Conservation (phyloP, 2,797 vertebrate genomes). For the Gymnocypris eckloni region DNA sequence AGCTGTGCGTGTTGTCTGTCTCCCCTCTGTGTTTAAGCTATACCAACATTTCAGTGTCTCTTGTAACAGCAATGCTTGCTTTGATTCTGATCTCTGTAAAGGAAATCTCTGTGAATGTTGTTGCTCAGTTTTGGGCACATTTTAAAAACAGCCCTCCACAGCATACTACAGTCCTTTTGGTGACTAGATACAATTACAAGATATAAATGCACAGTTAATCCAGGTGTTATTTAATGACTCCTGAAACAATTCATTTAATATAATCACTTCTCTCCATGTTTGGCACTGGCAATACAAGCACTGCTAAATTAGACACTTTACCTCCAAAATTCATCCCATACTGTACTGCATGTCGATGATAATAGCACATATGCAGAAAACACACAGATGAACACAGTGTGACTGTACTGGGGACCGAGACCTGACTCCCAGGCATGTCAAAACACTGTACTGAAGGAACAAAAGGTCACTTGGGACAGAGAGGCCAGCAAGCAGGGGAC, state of each 20-base stretch:
- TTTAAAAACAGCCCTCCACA: background rate
- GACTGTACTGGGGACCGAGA: background rate
- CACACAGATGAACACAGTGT: background rate
- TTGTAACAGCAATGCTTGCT: background rate
- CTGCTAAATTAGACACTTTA: background rate
- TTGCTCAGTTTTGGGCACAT: background rate
- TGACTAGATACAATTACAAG: background rate
- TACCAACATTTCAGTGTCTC: background rate
- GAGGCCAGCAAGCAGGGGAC: background rate
- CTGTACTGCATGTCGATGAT: background rate
- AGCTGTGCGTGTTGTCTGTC: background rate
- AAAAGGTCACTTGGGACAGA: slow-evolving; percentile 26
- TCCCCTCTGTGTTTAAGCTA: background rate
- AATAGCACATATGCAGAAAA: background rate
- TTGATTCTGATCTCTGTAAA: background rate
- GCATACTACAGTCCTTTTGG: background rate
- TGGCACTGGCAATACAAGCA: background rate
- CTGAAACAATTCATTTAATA: background rate
- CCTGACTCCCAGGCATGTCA: slow-evolving; percentile 14
- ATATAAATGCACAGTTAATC: background rate
- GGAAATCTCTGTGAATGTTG: background rate
- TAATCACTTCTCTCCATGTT: background rate
- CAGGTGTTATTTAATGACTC: background rate
- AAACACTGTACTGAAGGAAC: slow-evolving; percentile 57
- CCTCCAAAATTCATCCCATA: background rate